Evolutionary conservation across 1,140 invertebrate species (phyloP).

Genomic region (Carposina sasakii): DNA sequence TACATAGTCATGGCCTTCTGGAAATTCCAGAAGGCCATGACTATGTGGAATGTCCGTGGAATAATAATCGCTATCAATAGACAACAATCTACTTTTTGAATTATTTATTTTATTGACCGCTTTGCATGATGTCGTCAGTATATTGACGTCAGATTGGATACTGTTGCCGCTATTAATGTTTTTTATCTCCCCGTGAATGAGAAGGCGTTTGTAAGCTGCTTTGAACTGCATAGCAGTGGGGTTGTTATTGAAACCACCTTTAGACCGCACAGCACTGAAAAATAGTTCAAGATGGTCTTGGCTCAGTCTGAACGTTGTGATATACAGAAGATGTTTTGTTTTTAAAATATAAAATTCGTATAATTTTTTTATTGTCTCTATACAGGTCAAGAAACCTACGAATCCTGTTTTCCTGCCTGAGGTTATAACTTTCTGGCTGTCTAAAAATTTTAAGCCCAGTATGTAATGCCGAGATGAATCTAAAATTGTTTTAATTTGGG

Average conservation of each 20-base stretch:
- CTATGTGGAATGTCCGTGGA: too few relatives aligned
- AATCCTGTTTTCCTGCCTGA: slow-evolving; percentile 15
- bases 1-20: too few relatives aligned
- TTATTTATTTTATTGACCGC: too few relatives aligned
- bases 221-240: not conserved
- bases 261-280: slow-evolving; percentile 15
- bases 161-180: not conserved
- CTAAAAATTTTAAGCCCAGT: slow-evolving; percentile 2
- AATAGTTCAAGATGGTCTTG: slow-evolving; percentile 24
- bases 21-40: too few relatives aligned
- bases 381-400: slow-evolving; percentile 19
- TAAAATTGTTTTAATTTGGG: slow-evolving; percentile 6
- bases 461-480: slow-evolving; percentile 3
- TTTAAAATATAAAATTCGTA: slow-evolving; percentile 6
- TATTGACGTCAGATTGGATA: too few relatives aligned
- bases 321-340: slow-evolving; percentile 7
- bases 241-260: slow-evolving; percentile 12
- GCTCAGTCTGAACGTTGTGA: slow-evolving; percentile 12
- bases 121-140: too few relatives aligned
- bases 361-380: slow-evolving; percentile 16
- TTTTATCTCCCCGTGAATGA: not conserved
- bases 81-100: too few relatives aligned
- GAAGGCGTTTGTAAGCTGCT: not conserved
- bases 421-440: not conserved
- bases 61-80: too few relatives aligned